These are phyloP conservation scores for Xiphydria camelus DNA, from an alignment of 2,888 invertebrate genomes.

Conservation along the genomic window DNA sequence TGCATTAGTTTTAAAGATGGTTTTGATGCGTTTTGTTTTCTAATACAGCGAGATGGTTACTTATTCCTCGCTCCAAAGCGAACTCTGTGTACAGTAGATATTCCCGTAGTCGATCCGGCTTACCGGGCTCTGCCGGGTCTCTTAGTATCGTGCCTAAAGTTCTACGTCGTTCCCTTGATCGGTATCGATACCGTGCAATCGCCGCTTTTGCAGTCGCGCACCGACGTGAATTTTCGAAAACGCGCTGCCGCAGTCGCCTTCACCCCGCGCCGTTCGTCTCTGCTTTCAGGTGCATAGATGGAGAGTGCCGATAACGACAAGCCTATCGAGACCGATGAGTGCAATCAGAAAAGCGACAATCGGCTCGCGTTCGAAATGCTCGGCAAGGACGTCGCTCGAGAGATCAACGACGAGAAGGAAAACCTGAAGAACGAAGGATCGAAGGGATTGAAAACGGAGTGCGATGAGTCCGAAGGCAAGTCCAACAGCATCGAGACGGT, in stretches of 20 bases:
- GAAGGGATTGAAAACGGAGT: neutral
- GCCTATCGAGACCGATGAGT: conserved; percentile 45
- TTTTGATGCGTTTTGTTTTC: too few species aligned
- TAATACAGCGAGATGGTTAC: too few species aligned
- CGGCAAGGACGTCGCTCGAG: conserved; percentile 21
- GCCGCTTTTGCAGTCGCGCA: too few species aligned
- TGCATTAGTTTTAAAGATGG: too few species aligned
- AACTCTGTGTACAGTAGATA: too few species aligned
- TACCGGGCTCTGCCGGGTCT: too few species aligned
- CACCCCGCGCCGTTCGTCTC: conserved; percentile 2
- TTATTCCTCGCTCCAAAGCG: too few species aligned
- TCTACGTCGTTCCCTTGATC: too few species aligned
- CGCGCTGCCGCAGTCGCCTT: neutral
- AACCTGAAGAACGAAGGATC: conserved; percentile 33
- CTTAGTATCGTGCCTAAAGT: too few species aligned
- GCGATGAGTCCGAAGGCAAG: neutral
- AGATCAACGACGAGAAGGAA: conserved; percentile 19
- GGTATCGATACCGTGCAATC: too few species aligned
- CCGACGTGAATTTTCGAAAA: neutral
- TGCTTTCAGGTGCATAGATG: conserved; percentile 45
- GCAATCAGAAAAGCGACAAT: conserved; percentile 35
- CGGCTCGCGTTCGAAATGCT: conserved; percentile 26
- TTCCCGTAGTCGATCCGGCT: too few species aligned
- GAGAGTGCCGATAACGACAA: conserved; percentile 46
- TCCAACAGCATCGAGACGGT: neutral